phyloP scores from a whole-genome alignment of 2,888 invertebrate species.

The Myopa testacea region DNA sequence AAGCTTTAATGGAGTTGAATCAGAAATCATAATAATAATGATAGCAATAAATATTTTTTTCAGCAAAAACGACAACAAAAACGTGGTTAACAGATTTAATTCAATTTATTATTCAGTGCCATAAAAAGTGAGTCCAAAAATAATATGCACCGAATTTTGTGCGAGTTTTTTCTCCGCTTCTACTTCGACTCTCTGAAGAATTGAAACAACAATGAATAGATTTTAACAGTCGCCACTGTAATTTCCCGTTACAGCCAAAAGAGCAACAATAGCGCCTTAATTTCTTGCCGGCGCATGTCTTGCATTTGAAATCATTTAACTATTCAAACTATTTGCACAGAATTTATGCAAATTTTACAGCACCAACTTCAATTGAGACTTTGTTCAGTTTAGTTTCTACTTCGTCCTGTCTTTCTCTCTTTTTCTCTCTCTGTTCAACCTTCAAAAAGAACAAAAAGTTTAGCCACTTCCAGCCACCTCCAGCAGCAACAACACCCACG shows the following conservation, averaged over 20 bases:
- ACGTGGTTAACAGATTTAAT: too few relatives aligned
- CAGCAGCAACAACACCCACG: neutral
- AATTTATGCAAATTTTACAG: slow-evolving; percentile 29
- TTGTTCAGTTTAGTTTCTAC: neutral
- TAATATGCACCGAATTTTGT: too few relatives aligned
- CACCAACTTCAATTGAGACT: slow-evolving; percentile 10
- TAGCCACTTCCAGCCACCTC: neutral
- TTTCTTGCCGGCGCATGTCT: slow-evolving; percentile 6
- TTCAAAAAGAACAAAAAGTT: neutral
- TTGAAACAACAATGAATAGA: neutral
- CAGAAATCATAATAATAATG: too few relatives aligned
- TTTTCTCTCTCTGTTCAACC: neutral
- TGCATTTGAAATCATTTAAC: slow-evolving; percentile 24
- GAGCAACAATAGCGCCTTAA: slow-evolving; percentile 25
- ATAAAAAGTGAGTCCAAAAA: too few relatives aligned
- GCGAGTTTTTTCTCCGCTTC: neutral
- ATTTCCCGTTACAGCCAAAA: slow-evolving; percentile 17
- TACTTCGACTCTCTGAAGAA: neutral
- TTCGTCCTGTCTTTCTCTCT: neutral
- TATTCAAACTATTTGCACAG: slow-evolving; percentile 28
- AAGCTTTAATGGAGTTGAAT: too few relatives aligned
- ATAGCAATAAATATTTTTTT: too few relatives aligned
- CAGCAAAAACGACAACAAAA: too few relatives aligned
- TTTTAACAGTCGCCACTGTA: neutral
- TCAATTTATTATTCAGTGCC: too few relatives aligned